Base-by-base conservation (phyloP, 2,888 invertebrate genomes). In the Pantelozetes paolii region DNA sequence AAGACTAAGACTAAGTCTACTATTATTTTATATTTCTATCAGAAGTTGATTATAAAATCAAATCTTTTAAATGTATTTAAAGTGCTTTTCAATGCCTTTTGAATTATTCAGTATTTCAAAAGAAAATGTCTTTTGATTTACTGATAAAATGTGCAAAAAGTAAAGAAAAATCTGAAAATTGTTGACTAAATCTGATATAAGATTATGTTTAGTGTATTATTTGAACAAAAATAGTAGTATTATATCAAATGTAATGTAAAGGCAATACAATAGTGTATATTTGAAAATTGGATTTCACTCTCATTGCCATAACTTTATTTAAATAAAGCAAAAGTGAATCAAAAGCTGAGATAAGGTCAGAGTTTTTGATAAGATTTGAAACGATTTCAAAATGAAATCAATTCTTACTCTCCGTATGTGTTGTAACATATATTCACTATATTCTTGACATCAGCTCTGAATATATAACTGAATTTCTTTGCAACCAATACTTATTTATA, bases 271-370 rank as follows among this genome's bases (percentile, higher is more conserved):
- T 36, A 40, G 23, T 36, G 40, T 32, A 64, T 69, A 69, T 69
- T 36, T 73, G 42, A 67, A 67, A 73, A 73, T 48, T 26, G 67
- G 40, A 73, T 73, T 67, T 28, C 64, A 73, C 28, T 30, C 15
- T 57, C 54, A 54, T 20, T 54, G 54, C 57, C 57, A 57, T 57
- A 57, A 57, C 57, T 73, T 48, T n/a, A 69, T 73, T 73, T 72
- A 32, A 64, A 30, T 62, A 72, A 69, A 69, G 67, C 69, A 69
- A 69, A 69, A 69, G 62, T 45, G 69, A 69, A 42, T 69, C 36
- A 23, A 69, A 57, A 40, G 64, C 64, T 20, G 15, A 64, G 40
- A 28, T 23, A 62, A 64, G 64, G 64, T 64, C 64, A 69, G 18
- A 42, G 18, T 69, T 42, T 26, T 69, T n/a, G n/a, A 45, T 69